These are phyloP conservation scores for Azorinus chamasolen DNA, from an alignment of 2,888 invertebrate species.

Conservation along the genomic window DNA sequence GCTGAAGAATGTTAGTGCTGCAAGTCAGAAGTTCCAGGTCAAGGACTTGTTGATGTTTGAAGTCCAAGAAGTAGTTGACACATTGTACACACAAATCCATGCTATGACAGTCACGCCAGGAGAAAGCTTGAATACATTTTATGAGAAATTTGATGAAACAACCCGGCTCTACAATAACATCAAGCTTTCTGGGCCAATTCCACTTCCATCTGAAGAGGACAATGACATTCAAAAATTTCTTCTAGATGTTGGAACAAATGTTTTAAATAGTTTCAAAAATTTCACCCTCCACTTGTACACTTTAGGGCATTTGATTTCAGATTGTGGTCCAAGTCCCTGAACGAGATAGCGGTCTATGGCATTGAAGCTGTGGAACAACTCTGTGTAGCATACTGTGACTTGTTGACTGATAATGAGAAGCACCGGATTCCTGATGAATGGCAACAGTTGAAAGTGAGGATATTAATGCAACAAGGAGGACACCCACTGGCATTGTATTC, in stretches of 20 bases:
- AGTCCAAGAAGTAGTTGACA: constrained; percentile 32
- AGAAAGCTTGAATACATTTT: constrained; percentile 15
- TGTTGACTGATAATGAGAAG: constrained; percentile 10
- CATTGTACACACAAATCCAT: constrained; percentile 32
- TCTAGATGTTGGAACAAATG: constrained; percentile 5
- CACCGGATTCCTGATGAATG: constrained; percentile 21
- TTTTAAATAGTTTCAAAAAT: constrained; percentile 25
- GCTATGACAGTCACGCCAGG: constrained; percentile 37
- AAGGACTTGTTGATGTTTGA: constrained; percentile 25
- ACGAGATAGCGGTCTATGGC: constrained; percentile 10
- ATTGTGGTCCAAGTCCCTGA: constrained; percentile 17
- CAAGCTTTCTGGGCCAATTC: constrained; percentile 31
- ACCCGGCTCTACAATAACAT: constrained; percentile 27
- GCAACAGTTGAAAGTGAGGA: constrained; percentile 30
- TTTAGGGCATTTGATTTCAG: constrained; percentile 16
- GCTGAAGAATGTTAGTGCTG: constrained; percentile 15
- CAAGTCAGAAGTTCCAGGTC: constrained; percentile 31
- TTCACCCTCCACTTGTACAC: constrained; percentile 17
- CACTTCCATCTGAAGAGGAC: constrained; percentile 27
- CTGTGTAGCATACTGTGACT: constrained; percentile 4
- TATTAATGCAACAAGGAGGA: not conserved
- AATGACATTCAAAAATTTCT: constrained; percentile 28
- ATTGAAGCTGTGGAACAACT: constrained; percentile 16
- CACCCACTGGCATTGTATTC: constrained; percentile 16
- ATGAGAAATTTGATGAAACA: constrained; percentile 6